These are phyloP conservation scores for Chascanopsetta lugubris DNA, from an alignment of 2,113 vertebrate genomes.

Conservation along the genomic window DNA sequence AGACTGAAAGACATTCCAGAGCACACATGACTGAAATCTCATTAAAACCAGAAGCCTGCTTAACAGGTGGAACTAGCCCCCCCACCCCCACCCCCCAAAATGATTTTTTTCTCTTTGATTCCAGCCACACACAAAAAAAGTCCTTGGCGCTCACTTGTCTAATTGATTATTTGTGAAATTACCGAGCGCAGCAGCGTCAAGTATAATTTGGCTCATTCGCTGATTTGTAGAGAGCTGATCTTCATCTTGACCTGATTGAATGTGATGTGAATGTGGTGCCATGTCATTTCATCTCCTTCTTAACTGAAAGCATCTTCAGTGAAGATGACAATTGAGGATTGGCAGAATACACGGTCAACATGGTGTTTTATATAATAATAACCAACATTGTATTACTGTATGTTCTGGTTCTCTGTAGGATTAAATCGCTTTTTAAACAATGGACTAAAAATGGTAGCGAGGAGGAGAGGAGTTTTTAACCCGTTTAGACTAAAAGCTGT, in stretches of 20 bases:
- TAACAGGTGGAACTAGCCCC: not conserved
- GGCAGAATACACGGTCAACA: conserved; percentile 1
- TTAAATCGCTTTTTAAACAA: conserved; percentile 55
- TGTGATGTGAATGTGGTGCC: conserved; percentile 47
- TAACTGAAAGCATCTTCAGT: conserved; percentile 62
- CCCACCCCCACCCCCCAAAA: not conserved
- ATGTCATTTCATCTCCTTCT: conserved; percentile 36
- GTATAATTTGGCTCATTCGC: conserved; percentile 1
- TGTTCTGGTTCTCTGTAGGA: conserved; percentile 22
- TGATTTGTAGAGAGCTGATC: conserved; percentile 5
- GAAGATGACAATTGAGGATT: conserved; percentile 55
- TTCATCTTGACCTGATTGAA: conserved; percentile 42
- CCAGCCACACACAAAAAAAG: too few relatives aligned
- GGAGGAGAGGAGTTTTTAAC: conserved; percentile 22
- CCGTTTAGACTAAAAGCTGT: conserved; percentile 44
- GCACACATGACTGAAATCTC: conserved; percentile 8
- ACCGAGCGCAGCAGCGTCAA: not conserved
- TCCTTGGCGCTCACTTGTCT: not conserved
- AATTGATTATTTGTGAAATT: not conserved
- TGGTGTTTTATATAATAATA: conserved; percentile 20
- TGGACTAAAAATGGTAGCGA: conserved; percentile 56
- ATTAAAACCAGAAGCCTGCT: conserved; percentile 4
- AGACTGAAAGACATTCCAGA: not conserved
- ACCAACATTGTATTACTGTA: conserved; percentile 2
- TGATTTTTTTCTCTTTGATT: not conserved